phyloP scores from a whole-genome alignment of 2,113 vertebrate genomes.

The Bujurquina vittata region DNA sequence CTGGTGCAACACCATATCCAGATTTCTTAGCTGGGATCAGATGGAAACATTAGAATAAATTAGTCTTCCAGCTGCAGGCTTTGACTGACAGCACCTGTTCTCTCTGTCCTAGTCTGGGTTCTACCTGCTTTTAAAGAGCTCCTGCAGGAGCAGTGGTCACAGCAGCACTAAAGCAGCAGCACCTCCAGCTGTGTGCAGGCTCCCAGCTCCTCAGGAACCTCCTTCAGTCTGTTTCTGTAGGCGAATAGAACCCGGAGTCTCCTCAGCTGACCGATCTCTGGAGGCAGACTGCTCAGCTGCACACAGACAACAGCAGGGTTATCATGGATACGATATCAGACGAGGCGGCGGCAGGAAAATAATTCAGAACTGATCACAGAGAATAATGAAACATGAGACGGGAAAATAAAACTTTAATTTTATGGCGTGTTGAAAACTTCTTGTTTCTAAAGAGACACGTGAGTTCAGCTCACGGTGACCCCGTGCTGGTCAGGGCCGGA shows the following conservation, averaged over 20 bases:
- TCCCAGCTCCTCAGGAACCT: conserved; percentile 88
- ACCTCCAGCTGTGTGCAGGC: conserved; percentile 86
- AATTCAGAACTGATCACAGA: no score
- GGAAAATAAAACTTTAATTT: background rate
- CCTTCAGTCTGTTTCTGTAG: conserved; percentile 87
- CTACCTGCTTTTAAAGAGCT: background rate
- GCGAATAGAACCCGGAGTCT: conserved; percentile 88
- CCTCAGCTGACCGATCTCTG: conserved; percentile 86
- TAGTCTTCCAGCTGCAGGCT: no score
- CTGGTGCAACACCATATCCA: no score
- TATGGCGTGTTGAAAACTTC: background rate
- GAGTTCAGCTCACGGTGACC: background rate
- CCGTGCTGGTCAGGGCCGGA: no score
- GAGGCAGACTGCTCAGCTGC: conserved; percentile 83
- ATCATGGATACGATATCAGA: background rate
- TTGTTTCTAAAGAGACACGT: background rate
- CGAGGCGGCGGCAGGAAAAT: background rate
- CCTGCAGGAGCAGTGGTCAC: background rate
- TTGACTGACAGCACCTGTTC: no score
- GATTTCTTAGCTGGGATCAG: no score
- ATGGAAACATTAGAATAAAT: no score
- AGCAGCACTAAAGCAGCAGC: background rate
- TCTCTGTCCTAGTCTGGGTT: no score
- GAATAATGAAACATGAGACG: background rate
- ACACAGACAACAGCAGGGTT: background rate